Evolutionary conservation across 2,888 invertebrate species (phyloP), one percentile per base, ranked within the genome.

Genomic region (Acronicta psi): DNA sequence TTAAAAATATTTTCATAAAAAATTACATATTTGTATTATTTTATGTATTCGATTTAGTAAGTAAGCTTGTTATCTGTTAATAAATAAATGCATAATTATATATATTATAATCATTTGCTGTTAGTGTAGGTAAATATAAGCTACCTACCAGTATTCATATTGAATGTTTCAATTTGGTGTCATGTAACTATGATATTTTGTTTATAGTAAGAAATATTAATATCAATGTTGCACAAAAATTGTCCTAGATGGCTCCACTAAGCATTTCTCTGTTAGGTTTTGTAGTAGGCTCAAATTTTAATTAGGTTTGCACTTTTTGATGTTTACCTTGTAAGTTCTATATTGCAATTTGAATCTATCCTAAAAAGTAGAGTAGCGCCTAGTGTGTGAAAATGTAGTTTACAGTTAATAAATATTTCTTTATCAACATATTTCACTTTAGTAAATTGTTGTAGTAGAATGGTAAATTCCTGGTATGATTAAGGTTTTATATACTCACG

Each of bases 1-100:
- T 83, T 80, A 46, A 78, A 61, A 75, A 78, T 86, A 84, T 84
- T 84, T 86, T 86, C 81, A 55, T 81, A 78, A 69, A 61, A 60
- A 72, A 60, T 53, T 44, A 67, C 23, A 53, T 68, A 63, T 66
- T 72, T 64, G 62, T 75, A 78, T 76, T 67, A 62, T 70, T 77
- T 70, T 69, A 75, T 79, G 67, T 82, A 75, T 71, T 79, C 47
- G 69, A 64, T 78, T 75, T 76, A 73, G 79, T 71, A 40, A 16
- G 56, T 78, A 75, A 73, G 67, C 74, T 60, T 66, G 69, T 69
- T 74, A 69, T 69, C 20, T 76, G 67, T 76, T 71, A 56, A 55
- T 51, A 46, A 45, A 46, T 71, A 59, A 51, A 61, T 56, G 59
- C 47, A 49, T 29, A 23, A 6, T 4, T 5, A 20, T 20, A 20